These are phyloP conservation scores for Chaitophorus viminalis DNA, from an alignment of 2,888 invertebrate genomes.

Conservation along the genomic window DNA sequence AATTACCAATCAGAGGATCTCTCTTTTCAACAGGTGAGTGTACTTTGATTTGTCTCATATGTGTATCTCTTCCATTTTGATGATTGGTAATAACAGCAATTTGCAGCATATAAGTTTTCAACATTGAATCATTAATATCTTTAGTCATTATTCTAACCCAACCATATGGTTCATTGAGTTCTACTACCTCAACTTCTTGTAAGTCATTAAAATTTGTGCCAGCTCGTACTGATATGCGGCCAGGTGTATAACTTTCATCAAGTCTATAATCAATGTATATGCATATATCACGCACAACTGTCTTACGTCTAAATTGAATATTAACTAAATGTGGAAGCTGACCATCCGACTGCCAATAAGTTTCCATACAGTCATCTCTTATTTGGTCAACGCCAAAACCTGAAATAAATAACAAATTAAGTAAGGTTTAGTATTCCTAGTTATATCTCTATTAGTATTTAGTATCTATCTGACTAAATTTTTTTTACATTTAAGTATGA, in stretches of 20 bases:
- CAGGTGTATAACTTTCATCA: constrained; percentile 99
- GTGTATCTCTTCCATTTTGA: constrained; percentile 98
- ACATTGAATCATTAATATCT: constrained; percentile 85
- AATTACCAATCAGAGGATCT: constrained; percentile 78
- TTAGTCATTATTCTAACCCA: constrained; percentile 95
- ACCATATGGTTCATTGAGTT: constrained; percentile 92
- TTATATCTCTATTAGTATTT: too few relatives aligned
- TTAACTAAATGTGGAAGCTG: constrained; percentile 97
- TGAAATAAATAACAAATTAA: constrained; percentile 47
- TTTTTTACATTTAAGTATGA: too few relatives aligned
- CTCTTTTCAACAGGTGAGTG: constrained; percentile 82
- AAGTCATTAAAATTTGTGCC: constrained; percentile 97
- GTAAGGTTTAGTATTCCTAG: neutral
- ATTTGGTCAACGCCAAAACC: constrained; percentile 98
- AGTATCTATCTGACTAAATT: too few relatives aligned
- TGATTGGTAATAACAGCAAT: constrained; percentile 97
- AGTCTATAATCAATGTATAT: constrained; percentile 98
- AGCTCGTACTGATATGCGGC: constrained; percentile 88
- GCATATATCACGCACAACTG: constrained; percentile 93
- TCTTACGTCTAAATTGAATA: constrained; percentile 94
- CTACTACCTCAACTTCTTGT: constrained; percentile 93
- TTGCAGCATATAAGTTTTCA: constrained; percentile 96
- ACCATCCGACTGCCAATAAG: constrained; percentile 99
- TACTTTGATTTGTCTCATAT: constrained; percentile 95
- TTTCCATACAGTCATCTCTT: constrained; percentile 93